Conservation (phyloP, 1,140 invertebrate genomes). For the Bombus affinis region DNA sequence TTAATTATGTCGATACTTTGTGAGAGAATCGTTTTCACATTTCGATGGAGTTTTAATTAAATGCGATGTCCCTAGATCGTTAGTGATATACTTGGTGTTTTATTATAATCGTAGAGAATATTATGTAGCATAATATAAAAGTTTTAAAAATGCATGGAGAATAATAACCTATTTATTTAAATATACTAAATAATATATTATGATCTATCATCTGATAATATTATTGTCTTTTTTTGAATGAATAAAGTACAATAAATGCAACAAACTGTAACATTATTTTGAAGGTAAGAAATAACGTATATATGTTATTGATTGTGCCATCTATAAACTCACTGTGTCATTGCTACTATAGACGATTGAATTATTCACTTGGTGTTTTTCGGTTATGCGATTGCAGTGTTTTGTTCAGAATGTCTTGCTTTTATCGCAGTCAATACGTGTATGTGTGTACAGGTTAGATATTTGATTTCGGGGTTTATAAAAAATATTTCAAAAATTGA, state of each 20-base stretch:
- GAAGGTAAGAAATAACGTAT: neutral
- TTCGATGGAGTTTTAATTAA: neutral
- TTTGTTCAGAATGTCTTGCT: conserved; percentile 46
- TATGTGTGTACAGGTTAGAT: conserved; percentile 39
- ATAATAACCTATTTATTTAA: neutral
- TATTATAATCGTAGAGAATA: neutral
- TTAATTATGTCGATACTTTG: neutral
- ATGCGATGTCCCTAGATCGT: neutral
- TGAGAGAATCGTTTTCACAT: neutral
- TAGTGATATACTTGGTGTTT: neutral
- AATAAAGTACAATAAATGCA: too few species aligned
- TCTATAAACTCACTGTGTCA: conserved; percentile 43
- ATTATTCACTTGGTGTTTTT: conserved; percentile 49
- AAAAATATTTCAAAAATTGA: neutral
- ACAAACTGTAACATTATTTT: neutral
- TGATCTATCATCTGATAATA: neutral
- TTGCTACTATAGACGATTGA: conserved; percentile 26
- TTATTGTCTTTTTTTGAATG: neutral
- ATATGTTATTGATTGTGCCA: conserved; percentile 43
- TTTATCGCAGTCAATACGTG: conserved; percentile 27
- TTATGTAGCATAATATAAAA: neutral
- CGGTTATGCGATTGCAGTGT: conserved; percentile 40
- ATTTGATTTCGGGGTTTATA: conserved; percentile 17
- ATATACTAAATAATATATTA: neutral
- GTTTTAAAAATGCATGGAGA: neutral